Percentiles rank a stretch among this genome's conserved stretches.
Conservation (phyloP, 2,113 vertebrate species). For the Mus pahari region DNA sequence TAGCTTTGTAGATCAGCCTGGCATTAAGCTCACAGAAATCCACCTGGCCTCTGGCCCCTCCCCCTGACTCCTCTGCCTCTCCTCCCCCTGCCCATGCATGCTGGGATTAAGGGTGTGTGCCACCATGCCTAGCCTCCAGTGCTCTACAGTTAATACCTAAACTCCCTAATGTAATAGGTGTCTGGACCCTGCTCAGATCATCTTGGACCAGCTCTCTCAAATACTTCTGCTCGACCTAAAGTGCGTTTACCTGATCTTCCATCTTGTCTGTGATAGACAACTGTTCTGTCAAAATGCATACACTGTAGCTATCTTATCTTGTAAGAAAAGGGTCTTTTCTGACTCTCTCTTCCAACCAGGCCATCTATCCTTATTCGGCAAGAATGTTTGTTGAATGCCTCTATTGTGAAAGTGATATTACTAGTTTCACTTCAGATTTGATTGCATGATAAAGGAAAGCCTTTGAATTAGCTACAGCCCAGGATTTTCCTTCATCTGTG, state of each 20-base stretch:
- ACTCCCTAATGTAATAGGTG: neutral
- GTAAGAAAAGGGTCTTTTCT: conserved; percentile 19
- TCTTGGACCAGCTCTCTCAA: neutral
- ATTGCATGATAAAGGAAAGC: neutral
- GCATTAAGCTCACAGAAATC: neutral
- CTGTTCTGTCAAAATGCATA: neutral
- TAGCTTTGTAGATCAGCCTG: neutral
- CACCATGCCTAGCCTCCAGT: neutral
- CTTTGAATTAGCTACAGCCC: conserved; percentile 2
- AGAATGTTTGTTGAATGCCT: neutral
- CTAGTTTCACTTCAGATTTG: neutral
- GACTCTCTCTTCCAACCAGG: conserved; percentile 19
- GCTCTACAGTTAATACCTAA: conserved; percentile 21
- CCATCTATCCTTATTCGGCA: neutral
- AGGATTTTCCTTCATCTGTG: conserved; percentile 6
- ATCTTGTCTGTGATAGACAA: conserved; percentile 36
- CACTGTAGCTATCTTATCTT: neutral
- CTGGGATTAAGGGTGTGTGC: neutral
- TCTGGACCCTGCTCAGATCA: neutral
- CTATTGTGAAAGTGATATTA: neutral
- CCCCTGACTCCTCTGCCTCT: too few species aligned
- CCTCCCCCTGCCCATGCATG: neutral
- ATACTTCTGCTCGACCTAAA: neutral
- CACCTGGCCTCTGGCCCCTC: too few species aligned
- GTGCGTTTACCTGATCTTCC: neutral